These are phyloP conservation scores for Zootoca vivipara DNA, from an alignment of 2,113 vertebrate species.

Conservation along the genomic window DNA sequence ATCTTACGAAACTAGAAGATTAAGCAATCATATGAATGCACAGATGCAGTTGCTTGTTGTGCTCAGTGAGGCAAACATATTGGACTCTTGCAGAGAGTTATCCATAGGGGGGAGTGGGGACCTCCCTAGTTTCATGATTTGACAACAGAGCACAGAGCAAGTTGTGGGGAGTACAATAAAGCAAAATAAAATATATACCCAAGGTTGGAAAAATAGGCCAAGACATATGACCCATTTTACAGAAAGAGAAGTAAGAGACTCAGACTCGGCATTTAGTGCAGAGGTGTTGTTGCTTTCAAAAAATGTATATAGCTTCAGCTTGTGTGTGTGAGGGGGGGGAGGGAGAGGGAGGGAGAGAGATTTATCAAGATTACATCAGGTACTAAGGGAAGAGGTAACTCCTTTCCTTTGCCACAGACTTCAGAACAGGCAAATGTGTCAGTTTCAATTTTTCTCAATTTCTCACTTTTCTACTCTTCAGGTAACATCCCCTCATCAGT, in stretches of 20 bases:
- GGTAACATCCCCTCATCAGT: no score
- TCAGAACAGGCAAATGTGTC: no score
- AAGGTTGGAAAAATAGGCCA: neutral
- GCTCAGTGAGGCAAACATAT: conserved; percentile 51
- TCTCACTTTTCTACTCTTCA: no score
- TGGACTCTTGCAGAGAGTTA: conserved; percentile 10
- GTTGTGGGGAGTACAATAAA: neutral
- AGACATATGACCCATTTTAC: neutral
- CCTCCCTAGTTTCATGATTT: no score
- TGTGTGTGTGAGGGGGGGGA: no score
- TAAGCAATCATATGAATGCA: conserved; percentile 40
- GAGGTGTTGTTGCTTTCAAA: no score
- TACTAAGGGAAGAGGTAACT: no score
- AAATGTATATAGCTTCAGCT: no score
- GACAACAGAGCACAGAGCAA: neutral
- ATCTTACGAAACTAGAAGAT: conserved; percentile 59
- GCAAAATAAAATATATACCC: neutral
- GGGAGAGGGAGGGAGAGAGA: no score
- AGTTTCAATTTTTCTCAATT: no score
- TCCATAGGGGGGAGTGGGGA: neutral
- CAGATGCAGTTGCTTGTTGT: conserved; percentile 47
- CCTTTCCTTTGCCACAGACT: no score
- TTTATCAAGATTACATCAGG: no score
- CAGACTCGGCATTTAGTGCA: neutral
- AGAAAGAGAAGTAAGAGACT: neutral